phyloP scores from a whole-genome alignment of 2,797 vertebrate species.

The Paratrypauchen microcephalus region DNA sequence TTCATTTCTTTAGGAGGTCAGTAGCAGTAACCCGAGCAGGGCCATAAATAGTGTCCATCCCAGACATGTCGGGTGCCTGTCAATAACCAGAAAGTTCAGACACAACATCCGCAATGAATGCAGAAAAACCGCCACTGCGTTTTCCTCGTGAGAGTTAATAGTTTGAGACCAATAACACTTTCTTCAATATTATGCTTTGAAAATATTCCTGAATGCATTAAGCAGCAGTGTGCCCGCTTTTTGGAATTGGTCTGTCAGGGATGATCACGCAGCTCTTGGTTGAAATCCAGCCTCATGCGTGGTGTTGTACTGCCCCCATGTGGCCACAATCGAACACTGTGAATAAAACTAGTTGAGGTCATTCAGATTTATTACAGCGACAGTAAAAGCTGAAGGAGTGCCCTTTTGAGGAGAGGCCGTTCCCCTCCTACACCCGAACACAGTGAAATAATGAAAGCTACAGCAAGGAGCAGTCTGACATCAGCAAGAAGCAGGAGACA shows the following conservation, averaged over 20 bases:
- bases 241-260: conserved; percentile 25
- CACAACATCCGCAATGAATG: conserved; percentile 64
- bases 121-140: conserved; percentile 9
- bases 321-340: conserved; percentile 31
- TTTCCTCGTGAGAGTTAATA: conserved; percentile 28
- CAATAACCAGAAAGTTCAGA: conserved; percentile 68
- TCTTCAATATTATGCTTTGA: conserved; percentile 27
- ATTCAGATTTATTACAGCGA: conserved; percentile 76
- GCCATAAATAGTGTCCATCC: conserved; percentile 74
- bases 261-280: conserved; percentile 15
- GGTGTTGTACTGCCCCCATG: conserved; percentile 76
- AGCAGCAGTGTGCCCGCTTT: conserved; percentile 9
- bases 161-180: conserved; percentile 25
- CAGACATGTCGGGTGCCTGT: conserved; percentile 67
- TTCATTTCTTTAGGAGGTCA: conserved; percentile 73
- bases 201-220: conserved; percentile 33
- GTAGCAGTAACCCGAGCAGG: conserved; percentile 66
- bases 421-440: conserved; percentile 53
- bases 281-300: conserved; percentile 38
- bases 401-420: conserved; percentile 63
- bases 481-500: conserved; percentile 58
- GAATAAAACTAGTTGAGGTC: conserved; percentile 56
- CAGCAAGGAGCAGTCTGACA: conserved; percentile 55
- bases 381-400: conserved; percentile 70
- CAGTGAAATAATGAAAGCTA: conserved; percentile 67